Evolutionary conservation across 2,888 invertebrate genomes (phyloP).

Genomic region (Cheilosia soror): DNA sequence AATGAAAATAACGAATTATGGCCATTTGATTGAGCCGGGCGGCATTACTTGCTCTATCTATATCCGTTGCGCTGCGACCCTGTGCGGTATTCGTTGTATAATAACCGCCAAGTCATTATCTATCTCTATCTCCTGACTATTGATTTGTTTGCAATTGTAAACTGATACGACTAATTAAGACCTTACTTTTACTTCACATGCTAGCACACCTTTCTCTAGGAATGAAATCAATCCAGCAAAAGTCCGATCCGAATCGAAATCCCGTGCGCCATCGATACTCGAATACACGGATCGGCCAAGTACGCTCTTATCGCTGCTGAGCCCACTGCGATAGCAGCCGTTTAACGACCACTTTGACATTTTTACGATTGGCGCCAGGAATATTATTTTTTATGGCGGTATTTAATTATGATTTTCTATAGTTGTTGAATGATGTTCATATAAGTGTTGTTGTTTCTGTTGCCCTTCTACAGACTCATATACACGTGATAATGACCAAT

Average conservation of each 20-base stretch:
- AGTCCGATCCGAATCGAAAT: constrained; percentile 33
- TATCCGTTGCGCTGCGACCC: constrained; percentile 6
- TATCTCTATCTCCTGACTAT: not conserved
- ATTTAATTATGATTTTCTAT: constrained; percentile 69
- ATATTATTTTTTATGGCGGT: constrained; percentile 77
- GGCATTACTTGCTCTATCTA: constrained; percentile 13
- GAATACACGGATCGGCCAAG: constrained; percentile 49
- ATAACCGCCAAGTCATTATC: not conserved
- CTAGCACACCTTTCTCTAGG: constrained; percentile 36
- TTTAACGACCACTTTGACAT: constrained; percentile 77
- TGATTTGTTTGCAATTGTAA: constrained; percentile 16
- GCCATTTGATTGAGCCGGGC: not conserved
- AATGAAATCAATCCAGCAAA: constrained; percentile 13
- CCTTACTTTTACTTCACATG: constrained; percentile 4
- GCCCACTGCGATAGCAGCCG: constrained; percentile 55
- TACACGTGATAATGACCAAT: constrained; percentile 41
- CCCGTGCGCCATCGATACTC: constrained; percentile 55
- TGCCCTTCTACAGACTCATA: constrained; percentile 39
- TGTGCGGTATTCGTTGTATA: not conserved
- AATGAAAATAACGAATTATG: not conserved
- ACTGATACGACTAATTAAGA: constrained; percentile 29
- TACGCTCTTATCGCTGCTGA: constrained; percentile 50
- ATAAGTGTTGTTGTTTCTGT: constrained; percentile 26
- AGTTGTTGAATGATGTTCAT: constrained; percentile 59
- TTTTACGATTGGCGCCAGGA: constrained; percentile 81